Evolutionary conservation across 2,888 invertebrate species (phyloP).

Genomic region (Drosophila picticornis): DNA sequence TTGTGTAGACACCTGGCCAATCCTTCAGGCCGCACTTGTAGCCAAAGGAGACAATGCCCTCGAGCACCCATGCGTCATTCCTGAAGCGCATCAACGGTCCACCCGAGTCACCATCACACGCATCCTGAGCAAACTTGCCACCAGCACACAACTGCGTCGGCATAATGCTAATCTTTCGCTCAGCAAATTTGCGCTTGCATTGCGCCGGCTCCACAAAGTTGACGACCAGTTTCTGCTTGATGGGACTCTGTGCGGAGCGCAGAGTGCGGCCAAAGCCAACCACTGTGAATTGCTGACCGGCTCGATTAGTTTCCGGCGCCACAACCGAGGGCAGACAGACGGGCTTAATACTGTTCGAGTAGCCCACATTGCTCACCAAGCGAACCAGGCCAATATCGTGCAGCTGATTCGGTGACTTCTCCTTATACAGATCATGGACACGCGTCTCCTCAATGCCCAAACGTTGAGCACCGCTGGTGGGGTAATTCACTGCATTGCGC

Average conservation of each 20-base stretch:
- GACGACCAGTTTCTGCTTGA: conserved; percentile 87
- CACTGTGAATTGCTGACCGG: conserved; percentile 84
- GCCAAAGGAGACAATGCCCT: conserved; percentile 90
- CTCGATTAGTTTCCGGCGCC: conserved; percentile 42
- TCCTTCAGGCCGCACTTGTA: conserved; percentile 88
- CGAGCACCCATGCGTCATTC: conserved; percentile 86
- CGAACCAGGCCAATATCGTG: conserved; percentile 91
- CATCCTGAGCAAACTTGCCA: conserved; percentile 88
- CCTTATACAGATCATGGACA: conserved; percentile 88
- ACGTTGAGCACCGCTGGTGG: conserved; percentile 85
- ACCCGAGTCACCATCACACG: conserved; percentile 92
- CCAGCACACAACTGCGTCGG: conserved; percentile 89
- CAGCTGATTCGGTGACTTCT: conserved; percentile 87
- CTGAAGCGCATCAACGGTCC: conserved; percentile 89
- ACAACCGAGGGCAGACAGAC: conserved; percentile 87
- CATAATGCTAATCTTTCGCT: conserved; percentile 75
- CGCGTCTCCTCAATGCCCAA: conserved; percentile 88
- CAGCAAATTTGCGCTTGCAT: conserved; percentile 85
- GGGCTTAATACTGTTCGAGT: conserved; percentile 87
- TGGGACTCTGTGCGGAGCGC: conserved; percentile 83
- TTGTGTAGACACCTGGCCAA: conserved; percentile 90
- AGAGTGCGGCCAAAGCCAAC: conserved; percentile 89
- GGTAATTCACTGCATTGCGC: conserved; percentile 78
- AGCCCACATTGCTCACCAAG: conserved; percentile 86
- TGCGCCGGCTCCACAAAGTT: conserved; percentile 85